These are phyloP conservation scores for Heloderma charlesbogerti DNA, from an alignment of 2,113 vertebrate species.

Conservation along the genomic window DNA sequence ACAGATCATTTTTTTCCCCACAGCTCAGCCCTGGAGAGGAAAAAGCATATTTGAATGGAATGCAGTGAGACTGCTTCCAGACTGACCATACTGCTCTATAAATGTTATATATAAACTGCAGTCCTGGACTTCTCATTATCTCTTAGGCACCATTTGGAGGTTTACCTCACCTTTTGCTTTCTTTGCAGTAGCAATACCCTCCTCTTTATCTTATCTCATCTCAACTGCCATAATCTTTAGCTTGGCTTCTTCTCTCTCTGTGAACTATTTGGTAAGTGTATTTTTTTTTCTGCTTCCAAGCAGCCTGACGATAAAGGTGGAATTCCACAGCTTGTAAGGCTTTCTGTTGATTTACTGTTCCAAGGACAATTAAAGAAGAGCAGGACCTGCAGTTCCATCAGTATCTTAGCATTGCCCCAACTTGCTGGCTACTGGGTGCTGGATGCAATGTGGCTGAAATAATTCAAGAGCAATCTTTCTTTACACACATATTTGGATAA, in stretches of 20 bases:
- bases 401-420: not conserved
- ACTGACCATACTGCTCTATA: not conserved
- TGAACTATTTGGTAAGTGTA: not conserved
- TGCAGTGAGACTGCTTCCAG: not conserved
- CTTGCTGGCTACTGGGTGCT: not conserved
- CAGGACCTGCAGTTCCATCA: accelerated
- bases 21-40: not conserved
- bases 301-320: not conserved
- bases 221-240: not conserved
- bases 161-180: not conserved
- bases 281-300: not conserved
- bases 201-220: conserved; percentile 49
- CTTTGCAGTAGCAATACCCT: conserved; percentile 1
- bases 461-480: not conserved
- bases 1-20: not conserved
- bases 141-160: not conserved
- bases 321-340: not conserved
- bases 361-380: not conserved
- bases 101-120: not conserved
- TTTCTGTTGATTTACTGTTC: not conserved
- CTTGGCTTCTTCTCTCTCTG: not conserved
- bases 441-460: not conserved
- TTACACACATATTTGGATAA: not conserved
- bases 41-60: not conserved
- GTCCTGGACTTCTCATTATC: not conserved